Percentiles rank a stretch among this genome's conserved stretches.
Evolutionary conservation across 2,113 vertebrate genomes (phyloP).

Genomic region (Oceanites oceanicus): DNA sequence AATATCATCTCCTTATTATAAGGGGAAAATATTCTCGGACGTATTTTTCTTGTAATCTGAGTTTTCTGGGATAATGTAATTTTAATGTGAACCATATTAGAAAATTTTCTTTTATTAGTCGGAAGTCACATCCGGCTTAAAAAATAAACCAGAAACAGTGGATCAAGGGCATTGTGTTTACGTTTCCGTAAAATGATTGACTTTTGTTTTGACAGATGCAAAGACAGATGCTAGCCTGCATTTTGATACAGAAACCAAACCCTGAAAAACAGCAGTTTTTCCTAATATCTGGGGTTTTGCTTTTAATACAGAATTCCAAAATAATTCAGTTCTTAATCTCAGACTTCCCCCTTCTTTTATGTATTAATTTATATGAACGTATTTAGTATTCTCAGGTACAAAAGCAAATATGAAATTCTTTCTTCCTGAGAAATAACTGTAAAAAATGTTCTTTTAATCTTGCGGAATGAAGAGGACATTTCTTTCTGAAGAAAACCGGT

Average conservation of each 20-base stretch:
- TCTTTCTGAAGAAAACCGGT: not conserved
- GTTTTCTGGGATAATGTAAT: not conserved
- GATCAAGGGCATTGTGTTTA: not conserved
- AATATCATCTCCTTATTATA: not conserved
- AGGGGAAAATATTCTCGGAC: not conserved
- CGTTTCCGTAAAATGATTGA: constrained; percentile 11
- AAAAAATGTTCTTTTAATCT: not conserved
- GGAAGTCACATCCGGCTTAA: not conserved
- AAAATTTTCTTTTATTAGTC: not conserved
- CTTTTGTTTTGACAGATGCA: constrained; percentile 43
- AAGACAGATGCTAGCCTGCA: not conserved
- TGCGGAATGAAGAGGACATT: not conserved
- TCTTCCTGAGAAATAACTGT: not conserved
- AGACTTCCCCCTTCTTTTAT: not conserved
- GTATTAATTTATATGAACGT: not conserved
- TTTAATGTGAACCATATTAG: not conserved
- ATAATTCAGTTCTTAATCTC: not conserved
- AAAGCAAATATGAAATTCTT: not conserved
- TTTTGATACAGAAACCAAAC: not conserved
- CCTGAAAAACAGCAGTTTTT: not conserved
- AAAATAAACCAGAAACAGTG: constrained; percentile 16
- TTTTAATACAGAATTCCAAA: not conserved
- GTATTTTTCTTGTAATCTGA: not conserved
- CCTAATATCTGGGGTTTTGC: not conserved
- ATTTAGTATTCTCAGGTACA: not conserved